These are phyloP conservation scores for Brachyhypopomus gauderio DNA, from an alignment of 2,113 vertebrate species.

Conservation along the genomic window DNA sequence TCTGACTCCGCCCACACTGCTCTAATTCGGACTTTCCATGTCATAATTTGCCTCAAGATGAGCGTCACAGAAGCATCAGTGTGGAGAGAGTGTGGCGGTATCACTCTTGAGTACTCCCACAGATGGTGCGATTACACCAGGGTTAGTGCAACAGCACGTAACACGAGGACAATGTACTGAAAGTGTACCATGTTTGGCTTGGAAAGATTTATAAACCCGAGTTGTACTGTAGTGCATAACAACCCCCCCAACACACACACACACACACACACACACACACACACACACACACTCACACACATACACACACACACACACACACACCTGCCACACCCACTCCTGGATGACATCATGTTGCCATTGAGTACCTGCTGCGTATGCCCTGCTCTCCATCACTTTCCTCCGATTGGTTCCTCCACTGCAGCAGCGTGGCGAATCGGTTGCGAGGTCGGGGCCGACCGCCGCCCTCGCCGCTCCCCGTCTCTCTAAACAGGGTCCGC, in stretches of 20 bases:
- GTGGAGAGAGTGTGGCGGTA: background rate
- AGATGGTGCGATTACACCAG: no score
- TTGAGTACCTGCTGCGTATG: constrained; percentile 85
- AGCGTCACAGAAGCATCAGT: background rate
- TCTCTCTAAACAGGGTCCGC: constrained; percentile 11
- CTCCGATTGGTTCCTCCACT: constrained; percentile 78
- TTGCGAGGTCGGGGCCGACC: constrained; percentile 70
- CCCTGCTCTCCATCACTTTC: constrained; percentile 69
- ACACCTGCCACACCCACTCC: no score
- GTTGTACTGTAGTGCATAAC: no score
- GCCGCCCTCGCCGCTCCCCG: background rate
- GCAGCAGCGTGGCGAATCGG: constrained; percentile 84
- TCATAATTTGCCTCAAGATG: background rate
- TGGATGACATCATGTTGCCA: no score
- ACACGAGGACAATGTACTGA: no score
- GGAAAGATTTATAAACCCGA: no score
- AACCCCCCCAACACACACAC: no score
- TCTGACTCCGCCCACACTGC: background rate
- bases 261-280: no score
- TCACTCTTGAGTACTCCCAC: background rate
- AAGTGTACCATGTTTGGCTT: no score
- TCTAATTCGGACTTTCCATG: background rate
- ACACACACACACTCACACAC: no score
- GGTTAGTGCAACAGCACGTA: background rate
- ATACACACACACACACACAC: no score